phyloP scores from a whole-genome alignment of 2,113 vertebrate species.

The Actenoides lindsayi region DNA sequence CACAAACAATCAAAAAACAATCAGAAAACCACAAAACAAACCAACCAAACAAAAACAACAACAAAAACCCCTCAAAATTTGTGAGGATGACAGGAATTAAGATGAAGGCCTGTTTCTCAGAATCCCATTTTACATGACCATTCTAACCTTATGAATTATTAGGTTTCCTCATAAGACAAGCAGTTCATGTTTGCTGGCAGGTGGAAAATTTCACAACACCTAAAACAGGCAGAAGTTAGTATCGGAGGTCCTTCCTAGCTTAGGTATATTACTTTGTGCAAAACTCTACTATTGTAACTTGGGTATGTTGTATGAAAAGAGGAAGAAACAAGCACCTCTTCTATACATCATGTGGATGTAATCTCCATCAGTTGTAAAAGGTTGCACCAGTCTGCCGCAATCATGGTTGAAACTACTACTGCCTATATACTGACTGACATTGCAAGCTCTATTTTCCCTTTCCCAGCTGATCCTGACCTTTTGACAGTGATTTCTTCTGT shows the following conservation, averaged over 20 bases:
- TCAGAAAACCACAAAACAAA: no score
- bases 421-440: background rate
- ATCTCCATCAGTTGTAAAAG: background rate
- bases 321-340: background rate
- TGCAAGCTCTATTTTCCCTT: background rate
- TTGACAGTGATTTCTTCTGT: background rate
- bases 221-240: background rate
- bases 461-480: background rate
- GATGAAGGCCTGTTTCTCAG: background rate
- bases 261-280: background rate
- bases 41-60: no score
- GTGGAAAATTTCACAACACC: background rate
- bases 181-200: background rate
- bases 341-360: background rate
- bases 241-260: background rate
- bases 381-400: background rate
- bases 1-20: no score
- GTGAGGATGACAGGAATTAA: background rate
- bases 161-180: background rate
- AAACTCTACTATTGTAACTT: background rate
- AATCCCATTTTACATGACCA: background rate
- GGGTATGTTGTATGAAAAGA: background rate
- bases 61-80: background rate
- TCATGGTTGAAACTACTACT: background rate
- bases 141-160: background rate